Percentiles rank a stretch among this genome's conserved stretches.
Conservation (phyloP, 2,113 vertebrate species). For the Ictalurus punctatus region DNA sequence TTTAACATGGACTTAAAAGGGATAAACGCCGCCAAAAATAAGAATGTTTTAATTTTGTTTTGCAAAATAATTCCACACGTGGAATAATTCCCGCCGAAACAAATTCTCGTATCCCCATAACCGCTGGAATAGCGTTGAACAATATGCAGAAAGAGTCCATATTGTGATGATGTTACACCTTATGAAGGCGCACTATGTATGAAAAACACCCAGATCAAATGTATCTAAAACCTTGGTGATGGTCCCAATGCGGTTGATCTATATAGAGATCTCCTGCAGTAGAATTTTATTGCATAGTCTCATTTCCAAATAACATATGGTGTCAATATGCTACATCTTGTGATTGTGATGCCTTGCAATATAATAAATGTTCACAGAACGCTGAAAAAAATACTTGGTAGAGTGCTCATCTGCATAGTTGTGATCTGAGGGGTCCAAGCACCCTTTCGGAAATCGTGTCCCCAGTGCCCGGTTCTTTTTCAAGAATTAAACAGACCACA, state of each 20-base stretch:
- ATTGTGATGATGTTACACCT: neutral
- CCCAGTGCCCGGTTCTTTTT: neutral
- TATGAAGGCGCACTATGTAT: neutral
- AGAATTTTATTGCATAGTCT: neutral
- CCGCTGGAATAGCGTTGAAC: neutral
- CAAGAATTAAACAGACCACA: neutral
- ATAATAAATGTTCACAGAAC: neutral
- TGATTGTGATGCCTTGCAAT: neutral
- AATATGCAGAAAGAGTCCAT: neutral
- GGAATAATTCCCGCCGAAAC: neutral
- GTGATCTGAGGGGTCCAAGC: neutral
- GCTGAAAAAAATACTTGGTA: neutral
- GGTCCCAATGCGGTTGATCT: neutral
- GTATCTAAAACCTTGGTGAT: neutral
- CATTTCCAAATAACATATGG: neutral
- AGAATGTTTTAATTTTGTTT: neutral
- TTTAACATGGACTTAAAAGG: slow-evolving; percentile 23
- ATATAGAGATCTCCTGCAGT: neutral
- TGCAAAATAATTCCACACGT: neutral
- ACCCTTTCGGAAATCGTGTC: neutral
- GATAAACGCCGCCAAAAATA: neutral
- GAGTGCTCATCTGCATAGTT: neutral
- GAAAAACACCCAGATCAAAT: neutral
- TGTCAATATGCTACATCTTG: neutral
- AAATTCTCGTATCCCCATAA: neutral